Evolutionary conservation across 2,888 invertebrate genomes (phyloP).

Genomic region (Leptinotarsa tumamoca): DNA sequence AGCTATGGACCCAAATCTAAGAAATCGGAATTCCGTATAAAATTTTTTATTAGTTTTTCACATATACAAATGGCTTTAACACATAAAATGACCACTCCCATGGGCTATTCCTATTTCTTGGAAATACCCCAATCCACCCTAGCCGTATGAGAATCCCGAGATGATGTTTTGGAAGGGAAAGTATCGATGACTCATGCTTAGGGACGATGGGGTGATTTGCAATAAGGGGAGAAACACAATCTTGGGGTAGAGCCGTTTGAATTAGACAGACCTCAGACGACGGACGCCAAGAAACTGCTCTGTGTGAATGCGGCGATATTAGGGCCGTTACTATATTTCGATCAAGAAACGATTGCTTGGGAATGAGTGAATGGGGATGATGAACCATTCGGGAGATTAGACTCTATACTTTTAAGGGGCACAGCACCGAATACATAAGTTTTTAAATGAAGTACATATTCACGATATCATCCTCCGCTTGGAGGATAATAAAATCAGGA

Average conservation of each 20-base stretch:
- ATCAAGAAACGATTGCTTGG: conserved; percentile 11
- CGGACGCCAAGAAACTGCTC: conserved; percentile 11
- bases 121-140: conserved; percentile 11
- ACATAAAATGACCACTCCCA: neutral
- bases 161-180: conserved; percentile 37
- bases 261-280: conserved; percentile 26
- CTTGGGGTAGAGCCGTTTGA: conserved; percentile 20
- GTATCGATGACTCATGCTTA: conserved; percentile 54
- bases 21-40: no score
- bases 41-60: no score
- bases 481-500: neutral
- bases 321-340: conserved; percentile 8
- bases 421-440: no score
- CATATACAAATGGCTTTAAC: no score
- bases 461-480: neutral
- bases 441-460: neutral
- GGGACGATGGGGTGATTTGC: conserved; percentile 6
- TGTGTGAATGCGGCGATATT: conserved; percentile 16
- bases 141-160: conserved; percentile 10
- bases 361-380: conserved; percentile 7
- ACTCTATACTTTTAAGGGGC: neutral
- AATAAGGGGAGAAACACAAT: conserved; percentile 23
- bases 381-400: neutral
- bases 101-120: neutral
- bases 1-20: no score